Base-by-base conservation (phyloP, 2,797 vertebrate species). In the Rhynchotus rufescens region DNA sequence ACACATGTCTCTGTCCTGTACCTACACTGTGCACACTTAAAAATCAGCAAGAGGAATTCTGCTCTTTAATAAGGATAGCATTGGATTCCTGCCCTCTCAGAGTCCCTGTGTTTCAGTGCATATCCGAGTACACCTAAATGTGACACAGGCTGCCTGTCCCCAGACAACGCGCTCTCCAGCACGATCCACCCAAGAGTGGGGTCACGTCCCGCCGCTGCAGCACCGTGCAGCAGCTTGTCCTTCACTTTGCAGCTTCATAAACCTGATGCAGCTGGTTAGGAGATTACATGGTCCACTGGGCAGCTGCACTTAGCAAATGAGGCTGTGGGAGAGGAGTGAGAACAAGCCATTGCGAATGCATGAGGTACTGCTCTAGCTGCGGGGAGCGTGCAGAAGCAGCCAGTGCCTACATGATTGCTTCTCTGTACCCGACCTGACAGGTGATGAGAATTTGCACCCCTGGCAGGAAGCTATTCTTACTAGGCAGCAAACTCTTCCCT, bases 161-260 rank as follows among this genome's bases (percentile, higher is more conserved):
- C 44, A n/a, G 36, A 42, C 21, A 79, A 8, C 32, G 28, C 1
- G 11, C 5, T 52, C 71, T 77, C n/a, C 44, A 60, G 52, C 0
- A 0, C 66, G 19, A 45, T 19, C 8, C 10, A 13, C 66, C 38
- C 54, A 10, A 54, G 23, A 49, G 21, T 6, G 21, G 21, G 23
- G 12, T 57, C 40, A 17, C 30, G 14, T 34, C 23, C 0, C 0
- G 16, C 69, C 71, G 23, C 34, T 74, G 30, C 72, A 80, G 19
- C 57, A 57, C 36, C 38, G 47, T 10, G 25, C 9, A 84, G n/a
- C 59, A 65, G 40, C 36, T 80, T 76, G 38, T 54, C 52, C 32
- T 80, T 75, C n/a, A 14, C 36, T 89, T 84, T 79, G 56, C 30
- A 77, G 38, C 47, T 74, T 77, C 68, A 61, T 30, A 57, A 74